These are phyloP conservation scores for Halichoeres trimaculatus DNA, from an alignment of 2,113 vertebrate species.

Conservation along the genomic window DNA sequence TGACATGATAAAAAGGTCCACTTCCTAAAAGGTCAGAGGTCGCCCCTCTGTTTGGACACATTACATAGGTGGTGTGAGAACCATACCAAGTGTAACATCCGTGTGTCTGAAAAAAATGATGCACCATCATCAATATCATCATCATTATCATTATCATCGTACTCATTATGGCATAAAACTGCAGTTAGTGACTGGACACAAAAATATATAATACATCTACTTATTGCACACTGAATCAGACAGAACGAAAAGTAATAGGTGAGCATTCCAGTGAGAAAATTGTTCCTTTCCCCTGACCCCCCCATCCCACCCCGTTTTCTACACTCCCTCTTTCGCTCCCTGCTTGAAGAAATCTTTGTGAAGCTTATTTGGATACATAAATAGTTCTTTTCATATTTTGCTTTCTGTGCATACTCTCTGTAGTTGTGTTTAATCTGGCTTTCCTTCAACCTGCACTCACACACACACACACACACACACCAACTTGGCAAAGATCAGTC, in stretches of 20 bases:
- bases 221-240: slow-evolving; percentile 83
- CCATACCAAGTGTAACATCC: slow-evolving; percentile 46
- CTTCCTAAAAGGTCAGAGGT: slow-evolving; percentile 55
- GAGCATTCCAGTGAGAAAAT: slow-evolving; percentile 79
- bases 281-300: slow-evolving; percentile 10
- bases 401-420: slow-evolving; percentile 44
- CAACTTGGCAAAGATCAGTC: slow-evolving; percentile 31
- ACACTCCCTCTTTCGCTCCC: slow-evolving; percentile 40
- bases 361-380: slow-evolving; percentile 77
- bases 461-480: slow-evolving; percentile 28
- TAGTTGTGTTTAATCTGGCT: slow-evolving; percentile 29
- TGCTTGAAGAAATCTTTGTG: slow-evolving; percentile 66
- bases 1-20: slow-evolving; percentile 47
- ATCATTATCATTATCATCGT: slow-evolving; percentile 37
- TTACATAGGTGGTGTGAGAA: slow-evolving; percentile 44
- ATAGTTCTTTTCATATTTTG: slow-evolving; percentile 47
- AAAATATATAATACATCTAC: slow-evolving; percentile 82
- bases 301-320: slow-evolving; percentile 14
- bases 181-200: slow-evolving; percentile 79
- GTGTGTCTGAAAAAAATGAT: slow-evolving; percentile 57
- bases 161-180: slow-evolving; percentile 67
- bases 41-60: slow-evolving; percentile 39
- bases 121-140: slow-evolving; percentile 39
- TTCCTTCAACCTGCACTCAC: slow-evolving; percentile 22
- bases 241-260: slow-evolving; percentile 73